Base-by-base conservation (phyloP, 2,113 vertebrate genomes). In the Phodopus roborovskii region DNA sequence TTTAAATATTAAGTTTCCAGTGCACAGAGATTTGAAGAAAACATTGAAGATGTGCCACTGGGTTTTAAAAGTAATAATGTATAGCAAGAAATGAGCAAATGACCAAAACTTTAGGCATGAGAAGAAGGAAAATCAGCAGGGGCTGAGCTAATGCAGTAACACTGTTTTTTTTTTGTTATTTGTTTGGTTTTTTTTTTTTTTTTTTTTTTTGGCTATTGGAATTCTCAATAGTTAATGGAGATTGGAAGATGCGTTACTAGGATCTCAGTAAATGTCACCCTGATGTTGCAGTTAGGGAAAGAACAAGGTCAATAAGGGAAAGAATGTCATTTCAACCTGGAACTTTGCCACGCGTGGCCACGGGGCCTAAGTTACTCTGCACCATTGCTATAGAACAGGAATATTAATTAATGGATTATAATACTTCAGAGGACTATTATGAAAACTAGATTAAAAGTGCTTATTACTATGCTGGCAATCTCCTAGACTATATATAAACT, bases 231-330 rank as follows among this genome's bases (percentile, higher is more conserved):
- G 45, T 20, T 5, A 74, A 15, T 7, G 33, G 19, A 89, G 3
- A 45, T 0, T 0, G 20, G 19, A 53, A 75, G 12, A 12, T 17
- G 28, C 1, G 0, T 5, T 36, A n/a, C 30, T 7, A 16, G 0
- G 5, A 22, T 2, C 50, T 20, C 33, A 20, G 9, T 36, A 17
- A 48, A 48, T 5, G 4, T 42, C 39, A 75, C 5, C 10, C 16
- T 19, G 4, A n/a, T 50, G 17, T 22, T 33, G 20, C 0, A 24
- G 45, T 30, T 22, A 64, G 16, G 39, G 78, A 36, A 24, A 71
- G 5, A 78, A 24, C 39, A 22, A 22, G n/a, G 26, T 88, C 20
- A 36, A 16, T 26, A 56, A 83, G 1, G 0, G 36, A 39, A 28
- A 16, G 3, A 66, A 58, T 1, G 13, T 9, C 50, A 58, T 0